Evolutionary conservation across 1,140 invertebrate genomes (phyloP), one percentile per base, ranked within the genome.

Genomic region (Aphelenchoides besseyi): DNA sequence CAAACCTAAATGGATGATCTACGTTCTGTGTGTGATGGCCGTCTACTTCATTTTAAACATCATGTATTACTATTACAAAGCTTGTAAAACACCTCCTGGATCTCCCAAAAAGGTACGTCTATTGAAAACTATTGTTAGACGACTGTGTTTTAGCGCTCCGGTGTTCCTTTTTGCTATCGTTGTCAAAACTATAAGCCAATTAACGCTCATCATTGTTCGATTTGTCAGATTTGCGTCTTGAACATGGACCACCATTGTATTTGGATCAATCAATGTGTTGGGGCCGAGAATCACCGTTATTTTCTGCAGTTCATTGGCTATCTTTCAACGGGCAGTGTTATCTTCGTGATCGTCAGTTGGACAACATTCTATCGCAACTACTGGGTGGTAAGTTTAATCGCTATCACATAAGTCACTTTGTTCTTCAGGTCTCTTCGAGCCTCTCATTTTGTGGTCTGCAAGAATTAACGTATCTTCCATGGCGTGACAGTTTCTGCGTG

Each of bases 211-310:
- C 92, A 93, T 86, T 93, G 86, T 87, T 82, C 68, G 76, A 91
- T 91, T 91, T 92, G 92, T 48, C 93, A 94, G 82, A 94, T 94
- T 85, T 94, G 92, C 86, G 92, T 94, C 35, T 59, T 77, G 35
- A 78, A 79, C 23, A 84, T 84, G 82, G 82, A 83, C 48, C 82
- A 83, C 61, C 82, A 83, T 57, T 83, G 82, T 54, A 79, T 83
- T 63, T 83, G 82, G 82, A 78, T 83, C 9, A 84, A 83, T 48
- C 78, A 80, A 62, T 83, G 82, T 68, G 81, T 83, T 48, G 82
- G 82, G 32, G 83, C 79, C 9, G 62, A 78, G 48, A 83, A 84
- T 63, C 82, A 83, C 69, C 71, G 82, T 0, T 74, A 83, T 53
- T 83, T 83, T 62, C 72, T 84, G 35, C 79, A 83, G 9, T 84